A percentile compares a stretch with the other conserved stretches of the same genome.
phyloP scores from a whole-genome alignment of 2,113 vertebrate species.

The Crotophaga sulcirostris region DNA sequence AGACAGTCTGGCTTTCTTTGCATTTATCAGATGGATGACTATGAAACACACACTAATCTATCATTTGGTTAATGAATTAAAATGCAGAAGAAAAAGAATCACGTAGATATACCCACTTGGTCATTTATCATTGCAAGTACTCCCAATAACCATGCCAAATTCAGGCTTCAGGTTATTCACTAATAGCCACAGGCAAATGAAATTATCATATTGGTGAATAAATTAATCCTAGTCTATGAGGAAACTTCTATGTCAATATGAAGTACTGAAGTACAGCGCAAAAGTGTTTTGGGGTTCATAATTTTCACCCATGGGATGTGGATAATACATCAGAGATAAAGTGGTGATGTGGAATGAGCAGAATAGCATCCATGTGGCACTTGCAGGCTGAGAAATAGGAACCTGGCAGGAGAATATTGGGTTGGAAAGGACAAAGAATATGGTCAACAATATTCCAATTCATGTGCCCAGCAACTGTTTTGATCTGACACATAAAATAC shows the following conservation, averaged over 20 bases:
- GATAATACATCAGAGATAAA: neutral
- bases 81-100: slow-evolving; percentile 45
- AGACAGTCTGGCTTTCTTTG: neutral
- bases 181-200: slow-evolving; percentile 65
- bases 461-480: neutral
- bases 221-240: slow-evolving; percentile 15
- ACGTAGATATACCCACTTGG: slow-evolving; percentile 19
- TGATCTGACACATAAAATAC: neutral
- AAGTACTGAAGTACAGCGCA: neutral
- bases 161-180: slow-evolving; percentile 33
- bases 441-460: neutral
- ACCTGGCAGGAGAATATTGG: neutral
- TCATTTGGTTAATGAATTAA: slow-evolving; percentile 74
- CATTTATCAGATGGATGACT: slow-evolving; percentile 44
- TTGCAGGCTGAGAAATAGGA: neutral
- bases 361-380: neutral
- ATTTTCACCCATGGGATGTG: neutral
- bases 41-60: slow-evolving; percentile 37
- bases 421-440: neutral
- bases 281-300: neutral
- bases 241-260: neutral
- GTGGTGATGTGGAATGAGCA: neutral
- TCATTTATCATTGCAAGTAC: slow-evolving; percentile 53
- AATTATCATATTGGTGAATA: slow-evolving; percentile 57
- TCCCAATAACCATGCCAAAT: slow-evolving; percentile 38